These are phyloP conservation scores for Acleris emargana DNA, from an alignment of 2,888 invertebrate species.

Conservation along the genomic window DNA sequence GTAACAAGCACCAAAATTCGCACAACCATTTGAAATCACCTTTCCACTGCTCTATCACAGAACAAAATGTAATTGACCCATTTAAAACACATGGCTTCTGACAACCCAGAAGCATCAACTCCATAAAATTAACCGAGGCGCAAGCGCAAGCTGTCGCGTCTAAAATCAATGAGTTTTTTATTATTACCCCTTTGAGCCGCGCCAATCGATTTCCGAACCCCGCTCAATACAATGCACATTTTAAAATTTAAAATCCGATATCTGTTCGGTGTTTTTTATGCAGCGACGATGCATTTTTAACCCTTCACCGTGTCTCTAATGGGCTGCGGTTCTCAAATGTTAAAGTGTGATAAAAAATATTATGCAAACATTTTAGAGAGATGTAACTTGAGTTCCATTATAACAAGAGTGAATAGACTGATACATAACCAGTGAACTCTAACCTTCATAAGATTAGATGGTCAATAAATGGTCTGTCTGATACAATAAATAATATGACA, in stretches of 20 bases:
- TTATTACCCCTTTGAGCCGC: conserved; percentile 78
- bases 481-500: too few relatives aligned
- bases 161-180: conserved; percentile 74
- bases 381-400: too few relatives aligned
- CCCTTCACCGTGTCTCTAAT: conserved; percentile 75
- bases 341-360: too few relatives aligned
- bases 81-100: conserved; percentile 19
- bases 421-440: too few relatives aligned
- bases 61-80: not conserved
- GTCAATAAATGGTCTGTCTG: too few relatives aligned
- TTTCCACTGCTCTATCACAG: too few relatives aligned
- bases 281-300: conserved; percentile 82
- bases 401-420: too few relatives aligned
- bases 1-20: too few relatives aligned
- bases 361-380: too few relatives aligned
- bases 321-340: conserved; percentile 58
- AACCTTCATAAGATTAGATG: too few relatives aligned
- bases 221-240: conserved; percentile 82
- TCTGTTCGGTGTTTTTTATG: conserved; percentile 78
- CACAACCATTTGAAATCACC: too few relatives aligned
- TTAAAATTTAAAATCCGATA: conserved; percentile 84
- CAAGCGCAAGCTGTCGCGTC: conserved; percentile 72
- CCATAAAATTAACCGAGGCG: conserved; percentile 44
- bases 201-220: conserved; percentile 81
- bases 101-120: conserved; percentile 22